Evolutionary conservation across 2,888 invertebrate genomes (phyloP).

Genomic region (Drosophila maculinotata): DNA sequence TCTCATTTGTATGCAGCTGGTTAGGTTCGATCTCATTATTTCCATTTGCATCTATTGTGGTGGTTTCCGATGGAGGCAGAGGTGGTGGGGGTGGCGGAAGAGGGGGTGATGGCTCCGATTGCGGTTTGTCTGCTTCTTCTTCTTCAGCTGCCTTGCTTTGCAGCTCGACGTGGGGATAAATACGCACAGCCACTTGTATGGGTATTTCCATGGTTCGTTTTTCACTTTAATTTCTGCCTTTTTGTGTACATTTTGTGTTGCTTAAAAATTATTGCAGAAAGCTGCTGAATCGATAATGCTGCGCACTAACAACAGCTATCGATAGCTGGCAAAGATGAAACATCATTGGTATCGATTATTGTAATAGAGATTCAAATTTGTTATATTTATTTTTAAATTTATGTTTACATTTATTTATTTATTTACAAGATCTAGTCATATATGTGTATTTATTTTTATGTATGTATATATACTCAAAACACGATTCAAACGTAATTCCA

Average conservation of each 20-base stretch:
- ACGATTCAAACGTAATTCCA: too few relatives aligned
- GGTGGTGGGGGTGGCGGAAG: not conserved
- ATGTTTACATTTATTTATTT: too few relatives aligned
- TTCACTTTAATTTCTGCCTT: constrained; percentile 51
- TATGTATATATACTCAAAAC: too few relatives aligned
- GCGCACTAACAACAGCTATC: constrained; percentile 56
- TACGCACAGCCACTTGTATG: constrained; percentile 90
- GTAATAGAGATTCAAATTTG: not conserved
- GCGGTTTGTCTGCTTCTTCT: constrained; percentile 68
- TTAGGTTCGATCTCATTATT: constrained; percentile 32
- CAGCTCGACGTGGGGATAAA: constrained; percentile 85
- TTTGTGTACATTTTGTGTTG: constrained; percentile 53
- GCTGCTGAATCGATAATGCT: constrained; percentile 80
- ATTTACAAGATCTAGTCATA: too few relatives aligned
- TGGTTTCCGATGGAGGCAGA: not conserved
- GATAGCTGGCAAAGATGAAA: constrained; percentile 16
- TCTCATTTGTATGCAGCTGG: constrained; percentile 39
- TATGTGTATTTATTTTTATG: too few relatives aligned
- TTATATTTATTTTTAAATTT: not conserved
- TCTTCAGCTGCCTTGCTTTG: constrained; percentile 20
- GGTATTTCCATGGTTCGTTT: constrained; percentile 88
- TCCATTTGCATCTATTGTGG: constrained; percentile 48
- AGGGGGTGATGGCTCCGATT: constrained; percentile 24
- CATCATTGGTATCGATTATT: constrained; percentile 4
- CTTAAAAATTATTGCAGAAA: constrained; percentile 51